Percentiles rank a stretch among this genome's conserved stretches.
Evolutionary conservation across 2,888 invertebrate species (phyloP).

Genomic region (Trichogramma dendrolimi): DNA sequence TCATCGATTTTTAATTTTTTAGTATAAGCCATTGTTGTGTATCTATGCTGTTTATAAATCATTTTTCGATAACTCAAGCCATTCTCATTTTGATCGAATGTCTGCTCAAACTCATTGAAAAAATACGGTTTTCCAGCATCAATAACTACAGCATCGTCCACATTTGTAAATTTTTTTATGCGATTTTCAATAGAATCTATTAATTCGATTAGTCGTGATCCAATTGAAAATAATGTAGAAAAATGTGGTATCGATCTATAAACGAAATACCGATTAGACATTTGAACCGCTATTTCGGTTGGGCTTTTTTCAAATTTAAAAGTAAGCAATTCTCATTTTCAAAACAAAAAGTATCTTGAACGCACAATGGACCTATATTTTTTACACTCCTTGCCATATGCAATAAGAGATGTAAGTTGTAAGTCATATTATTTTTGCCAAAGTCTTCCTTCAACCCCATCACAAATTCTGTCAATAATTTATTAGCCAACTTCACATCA

Average conservation of each 20-base stretch:
- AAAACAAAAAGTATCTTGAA: slow-evolving; percentile 14
- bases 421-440: slow-evolving; percentile 15
- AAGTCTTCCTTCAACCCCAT: slow-evolving; percentile 11
- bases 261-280: slow-evolving; percentile 6
- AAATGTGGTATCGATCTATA: slow-evolving; percentile 3
- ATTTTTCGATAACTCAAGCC: slow-evolving; percentile 18
- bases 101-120: slow-evolving; percentile 15
- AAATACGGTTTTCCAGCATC: slow-evolving; percentile 11
- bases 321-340: slow-evolving; percentile 16
- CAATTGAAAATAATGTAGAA: neutral
- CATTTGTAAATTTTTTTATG: slow-evolving; percentile 9
- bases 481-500: slow-evolving; percentile 1
- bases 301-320: slow-evolving; percentile 12
- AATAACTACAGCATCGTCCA: slow-evolving; percentile 11
- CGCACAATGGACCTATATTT: slow-evolving; percentile 15
- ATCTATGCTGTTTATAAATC: slow-evolving; percentile 12
- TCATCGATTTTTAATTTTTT: slow-evolving; percentile 16
- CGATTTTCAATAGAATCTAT: slow-evolving; percentile 1
- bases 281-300: slow-evolving; percentile 6
- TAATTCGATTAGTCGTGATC: slow-evolving; percentile 2
- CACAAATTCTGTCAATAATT: slow-evolving; percentile 9
- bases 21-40: slow-evolving; percentile 11
- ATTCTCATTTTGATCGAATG: neutral
- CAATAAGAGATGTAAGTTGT: slow-evolving; percentile 18
- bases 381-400: slow-evolving; percentile 16